A percentile compares a stretch with the other conserved stretches of the same genome.
phyloP scores from a whole-genome alignment of 2,797 vertebrate species.

The Peromyscus eremicus region DNA sequence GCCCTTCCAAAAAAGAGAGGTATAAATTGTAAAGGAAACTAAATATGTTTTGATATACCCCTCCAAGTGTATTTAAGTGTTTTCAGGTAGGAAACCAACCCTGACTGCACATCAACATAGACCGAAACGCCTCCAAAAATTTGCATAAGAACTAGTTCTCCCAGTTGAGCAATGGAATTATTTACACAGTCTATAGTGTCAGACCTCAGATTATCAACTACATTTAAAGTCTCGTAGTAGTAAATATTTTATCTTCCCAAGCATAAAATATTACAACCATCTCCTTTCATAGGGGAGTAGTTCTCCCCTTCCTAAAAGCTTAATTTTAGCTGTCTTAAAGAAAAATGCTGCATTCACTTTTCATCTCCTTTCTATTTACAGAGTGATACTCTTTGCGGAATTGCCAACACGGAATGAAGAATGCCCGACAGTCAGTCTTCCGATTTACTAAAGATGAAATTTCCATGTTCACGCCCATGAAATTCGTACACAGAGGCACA shows the following conservation, averaged over 20 bases:
- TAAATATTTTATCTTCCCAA: slow-evolving; percentile 42
- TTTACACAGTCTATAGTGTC: background rate
- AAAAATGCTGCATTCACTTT: background rate
- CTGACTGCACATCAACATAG: background rate
- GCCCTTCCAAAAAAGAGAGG: background rate
- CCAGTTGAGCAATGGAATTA: slow-evolving; percentile 46
- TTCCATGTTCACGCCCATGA: background rate
- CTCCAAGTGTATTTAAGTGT: slow-evolving; percentile 41
- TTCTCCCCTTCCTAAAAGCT: background rate
- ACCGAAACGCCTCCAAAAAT: slow-evolving; percentile 37
- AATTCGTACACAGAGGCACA: background rate
- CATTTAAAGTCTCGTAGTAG: slow-evolving; percentile 2
- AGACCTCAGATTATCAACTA: slow-evolving; percentile 5
- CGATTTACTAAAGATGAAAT: background rate
- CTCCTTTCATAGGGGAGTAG: slow-evolving; percentile 2
- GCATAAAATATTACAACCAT: background rate
- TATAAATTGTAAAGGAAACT: slow-evolving; percentile 27
- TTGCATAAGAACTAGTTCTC: slow-evolving; percentile 46
- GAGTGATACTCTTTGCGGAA: background rate
- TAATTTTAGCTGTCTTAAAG: slow-evolving; percentile 26
- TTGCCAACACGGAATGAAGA: slow-evolving; percentile 19
- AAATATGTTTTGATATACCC: background rate
- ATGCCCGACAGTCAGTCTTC: background rate
- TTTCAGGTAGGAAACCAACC: slow-evolving; percentile 61
- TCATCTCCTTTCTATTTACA: background rate